Evolutionary conservation across 2,888 invertebrate genomes (phyloP).

Genomic region (Adineta ricciae): DNA sequence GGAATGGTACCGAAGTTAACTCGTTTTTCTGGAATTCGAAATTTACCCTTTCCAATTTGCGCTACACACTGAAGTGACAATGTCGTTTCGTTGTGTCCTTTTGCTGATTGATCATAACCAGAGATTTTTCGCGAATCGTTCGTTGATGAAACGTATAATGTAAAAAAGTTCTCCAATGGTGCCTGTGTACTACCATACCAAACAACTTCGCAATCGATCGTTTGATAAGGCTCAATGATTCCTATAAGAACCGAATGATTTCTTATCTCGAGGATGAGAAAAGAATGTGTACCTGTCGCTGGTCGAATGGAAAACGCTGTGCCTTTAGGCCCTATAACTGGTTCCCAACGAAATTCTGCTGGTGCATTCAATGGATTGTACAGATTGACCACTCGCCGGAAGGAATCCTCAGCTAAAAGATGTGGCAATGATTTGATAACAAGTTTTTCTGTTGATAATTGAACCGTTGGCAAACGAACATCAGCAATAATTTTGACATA

Average conservation of each 20-base stretch:
- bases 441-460: conserved; percentile 43
- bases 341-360: conserved; percentile 49
- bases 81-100: not conserved
- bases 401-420: conserved; percentile 45
- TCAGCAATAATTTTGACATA: conserved; percentile 48
- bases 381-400: conserved; percentile 45
- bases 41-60: conserved; percentile 15
- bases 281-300: conserved; percentile 41
- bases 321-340: conserved; percentile 44
- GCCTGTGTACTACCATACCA: conserved; percentile 49
- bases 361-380: conserved; percentile 46
- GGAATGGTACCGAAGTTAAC: conserved; percentile 48
- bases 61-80: not conserved
- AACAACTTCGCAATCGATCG: conserved; percentile 50
- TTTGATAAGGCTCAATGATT: conserved; percentile 43
- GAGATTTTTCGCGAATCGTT: not conserved
- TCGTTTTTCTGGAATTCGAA: conserved; percentile 40
- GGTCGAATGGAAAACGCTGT: conserved; percentile 50
- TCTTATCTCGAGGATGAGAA: not conserved
- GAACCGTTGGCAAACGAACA: conserved; percentile 44
- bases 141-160: conserved; percentile 39
- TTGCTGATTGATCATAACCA: not conserved
- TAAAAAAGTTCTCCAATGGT: conserved; percentile 46
- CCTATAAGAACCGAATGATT: conserved; percentile 37
- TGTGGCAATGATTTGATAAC: conserved; percentile 42